These are phyloP conservation scores for Fukomys damarensis DNA, from an alignment of 2,113 vertebrate species.

Conservation along the genomic window DNA sequence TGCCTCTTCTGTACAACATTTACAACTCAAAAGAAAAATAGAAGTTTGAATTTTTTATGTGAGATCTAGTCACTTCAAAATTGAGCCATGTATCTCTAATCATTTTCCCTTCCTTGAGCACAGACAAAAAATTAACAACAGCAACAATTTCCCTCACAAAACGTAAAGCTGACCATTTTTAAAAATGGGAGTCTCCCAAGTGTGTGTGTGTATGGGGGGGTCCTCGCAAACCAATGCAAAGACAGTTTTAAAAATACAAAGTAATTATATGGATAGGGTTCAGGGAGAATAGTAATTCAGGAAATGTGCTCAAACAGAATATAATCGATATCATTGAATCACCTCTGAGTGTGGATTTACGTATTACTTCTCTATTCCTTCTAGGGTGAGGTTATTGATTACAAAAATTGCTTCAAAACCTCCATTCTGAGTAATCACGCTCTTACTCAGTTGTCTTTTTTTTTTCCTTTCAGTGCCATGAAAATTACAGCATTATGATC, in stretches of 20 bases:
- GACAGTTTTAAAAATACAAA: conserved; percentile 74
- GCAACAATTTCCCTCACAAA: conserved; percentile 42
- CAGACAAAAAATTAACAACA: conserved; percentile 55
- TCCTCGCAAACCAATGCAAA: conserved; percentile 61
- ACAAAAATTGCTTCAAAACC: conserved; percentile 70
- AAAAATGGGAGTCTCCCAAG: background rate
- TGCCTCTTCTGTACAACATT: background rate
- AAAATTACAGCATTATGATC: conserved; percentile 61
- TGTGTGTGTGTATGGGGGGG: background rate
- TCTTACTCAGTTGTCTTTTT: conserved; percentile 16
- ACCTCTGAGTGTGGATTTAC: conserved; percentile 72
- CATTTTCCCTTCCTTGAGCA: conserved; percentile 70
- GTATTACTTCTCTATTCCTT: conserved; percentile 68
- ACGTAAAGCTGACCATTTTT: conserved; percentile 28
- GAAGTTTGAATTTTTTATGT: conserved; percentile 56
- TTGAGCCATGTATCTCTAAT: conserved; percentile 79
- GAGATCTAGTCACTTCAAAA: conserved; percentile 71
- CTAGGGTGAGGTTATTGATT: conserved; percentile 79
- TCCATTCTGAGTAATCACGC: conserved; percentile 72
- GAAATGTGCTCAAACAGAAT: conserved; percentile 69
- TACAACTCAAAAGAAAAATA: conserved; percentile 74
- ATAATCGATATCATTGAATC: conserved; percentile 78
- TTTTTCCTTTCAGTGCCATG: background rate
- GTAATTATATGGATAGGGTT: conserved; percentile 79
- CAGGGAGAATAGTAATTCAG: conserved; percentile 51